A percentile compares a stretch with the other conserved stretches of the same genome.
Conservation (phyloP, 2,113 vertebrate species). For the Siniperca chuatsi region DNA sequence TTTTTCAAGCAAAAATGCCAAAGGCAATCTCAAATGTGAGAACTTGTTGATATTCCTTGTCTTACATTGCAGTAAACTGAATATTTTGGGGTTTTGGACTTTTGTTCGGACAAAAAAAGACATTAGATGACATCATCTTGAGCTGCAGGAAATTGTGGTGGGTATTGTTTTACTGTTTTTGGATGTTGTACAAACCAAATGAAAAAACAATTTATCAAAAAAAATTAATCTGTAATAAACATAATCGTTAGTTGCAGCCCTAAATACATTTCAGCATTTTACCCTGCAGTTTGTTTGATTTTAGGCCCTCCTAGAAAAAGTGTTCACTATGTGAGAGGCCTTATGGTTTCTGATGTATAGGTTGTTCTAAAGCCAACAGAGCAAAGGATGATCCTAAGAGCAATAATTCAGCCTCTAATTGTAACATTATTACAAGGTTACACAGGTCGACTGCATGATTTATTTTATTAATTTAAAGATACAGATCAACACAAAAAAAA, state of each 20-base stretch:
- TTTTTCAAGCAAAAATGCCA: neutral
- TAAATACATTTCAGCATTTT: neutral
- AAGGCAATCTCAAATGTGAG: neutral
- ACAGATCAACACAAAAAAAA: constrained; percentile 5
- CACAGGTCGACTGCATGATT: neutral
- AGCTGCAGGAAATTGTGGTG: neutral
- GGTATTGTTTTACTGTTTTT: neutral
- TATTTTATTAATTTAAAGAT: constrained; percentile 24
- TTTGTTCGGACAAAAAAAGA: no score
- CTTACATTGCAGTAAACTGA: neutral
- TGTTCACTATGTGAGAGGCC: neutral
- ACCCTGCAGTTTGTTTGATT: neutral
- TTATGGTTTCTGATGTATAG: neutral
- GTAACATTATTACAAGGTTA: neutral
- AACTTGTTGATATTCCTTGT: neutral
- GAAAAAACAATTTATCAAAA: neutral
- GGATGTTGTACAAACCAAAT: neutral
- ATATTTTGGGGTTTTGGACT: no score
- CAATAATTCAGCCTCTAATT: constrained; percentile 2
- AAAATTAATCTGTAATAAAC: neutral
- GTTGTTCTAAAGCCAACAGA: neutral
- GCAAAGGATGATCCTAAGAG: neutral
- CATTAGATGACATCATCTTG: neutral
- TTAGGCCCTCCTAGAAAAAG: neutral
- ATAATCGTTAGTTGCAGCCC: neutral